These are phyloP conservation scores for Scatophagus argus DNA, from an alignment of 2,113 vertebrate species.

Conservation along the genomic window DNA sequence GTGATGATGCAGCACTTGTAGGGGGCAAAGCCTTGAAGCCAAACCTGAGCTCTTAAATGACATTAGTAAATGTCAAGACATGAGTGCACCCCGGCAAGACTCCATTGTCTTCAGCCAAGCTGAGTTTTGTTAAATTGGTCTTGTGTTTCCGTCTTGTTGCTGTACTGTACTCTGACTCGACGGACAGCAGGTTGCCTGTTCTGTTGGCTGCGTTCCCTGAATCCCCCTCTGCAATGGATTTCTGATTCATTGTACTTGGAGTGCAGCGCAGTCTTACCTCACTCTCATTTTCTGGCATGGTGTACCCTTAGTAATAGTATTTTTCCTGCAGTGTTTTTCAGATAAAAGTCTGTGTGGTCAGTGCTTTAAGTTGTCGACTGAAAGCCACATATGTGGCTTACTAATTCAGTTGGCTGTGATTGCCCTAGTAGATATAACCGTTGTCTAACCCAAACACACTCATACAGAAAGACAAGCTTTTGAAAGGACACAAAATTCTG, in stretches of 20 bases:
- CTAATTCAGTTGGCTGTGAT: neutral
- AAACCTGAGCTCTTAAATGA: neutral
- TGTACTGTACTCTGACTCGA: constrained; percentile 30
- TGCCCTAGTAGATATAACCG: neutral
- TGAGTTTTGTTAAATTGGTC: constrained; percentile 30
- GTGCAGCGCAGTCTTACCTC: constrained; percentile 23
- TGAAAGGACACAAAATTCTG: constrained; percentile 7
- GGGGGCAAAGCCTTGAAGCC: constrained; percentile 2
- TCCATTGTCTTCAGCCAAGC: neutral
- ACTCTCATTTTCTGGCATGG: constrained; percentile 11
- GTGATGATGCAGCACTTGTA: neutral
- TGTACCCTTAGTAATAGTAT: neutral
- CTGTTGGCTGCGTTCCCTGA: constrained; percentile 63
- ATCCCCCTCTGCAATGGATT: constrained; percentile 34
- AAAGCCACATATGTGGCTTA: neutral
- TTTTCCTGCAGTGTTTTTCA: constrained; percentile 15
- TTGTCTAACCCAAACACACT: neutral
- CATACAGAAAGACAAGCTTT: neutral
- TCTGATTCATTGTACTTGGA: constrained; percentile 41
- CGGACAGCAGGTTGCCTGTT: constrained; percentile 56
- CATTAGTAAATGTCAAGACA: constrained; percentile 10
- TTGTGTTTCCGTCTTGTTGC: constrained; percentile 48
- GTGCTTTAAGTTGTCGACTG: neutral
- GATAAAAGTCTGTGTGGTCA: neutral
- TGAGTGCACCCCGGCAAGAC: neutral